Evolutionary conservation across 1,140 invertebrate genomes (phyloP).

Genomic region (Schlechtendalia chinensis): DNA sequence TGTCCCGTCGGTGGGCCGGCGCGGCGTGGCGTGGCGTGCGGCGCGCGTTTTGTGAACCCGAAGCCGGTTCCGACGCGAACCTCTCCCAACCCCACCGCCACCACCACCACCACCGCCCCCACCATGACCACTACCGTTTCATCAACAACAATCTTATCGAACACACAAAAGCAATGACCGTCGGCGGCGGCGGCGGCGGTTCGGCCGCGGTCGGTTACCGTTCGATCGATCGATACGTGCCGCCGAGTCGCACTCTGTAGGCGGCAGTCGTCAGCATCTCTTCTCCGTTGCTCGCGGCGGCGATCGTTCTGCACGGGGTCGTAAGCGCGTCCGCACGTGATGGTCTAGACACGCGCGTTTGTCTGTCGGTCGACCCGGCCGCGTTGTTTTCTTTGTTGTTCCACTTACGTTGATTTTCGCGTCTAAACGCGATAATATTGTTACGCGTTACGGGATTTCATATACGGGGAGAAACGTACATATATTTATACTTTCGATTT

Average conservation of each 20-base stretch:
- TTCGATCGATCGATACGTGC: constrained; percentile 9
- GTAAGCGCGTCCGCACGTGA: constrained; percentile 9
- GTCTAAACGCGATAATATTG: neutral
- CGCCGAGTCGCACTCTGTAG: neutral
- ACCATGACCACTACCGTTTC: neutral
- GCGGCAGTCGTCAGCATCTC: constrained; percentile 3
- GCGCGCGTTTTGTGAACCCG: neutral
- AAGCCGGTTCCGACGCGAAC: constrained; percentile 35
- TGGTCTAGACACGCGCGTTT: constrained; percentile 13
- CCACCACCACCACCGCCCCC: neutral
- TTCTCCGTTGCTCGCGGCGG: neutral
- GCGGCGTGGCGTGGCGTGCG: constrained; percentile 18
- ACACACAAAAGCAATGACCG: constrained; percentile 38
- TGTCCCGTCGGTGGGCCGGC: neutral
- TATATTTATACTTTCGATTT: no score
- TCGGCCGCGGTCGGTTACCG: constrained; percentile 30
- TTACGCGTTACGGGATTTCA: no score
- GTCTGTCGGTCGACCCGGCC: neutral
- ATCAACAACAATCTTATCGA: neutral
- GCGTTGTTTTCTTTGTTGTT: neutral
- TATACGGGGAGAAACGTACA: no score
- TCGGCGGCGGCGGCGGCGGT: neutral
- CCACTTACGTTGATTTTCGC: neutral
- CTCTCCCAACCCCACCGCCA: neutral
- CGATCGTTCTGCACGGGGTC: neutral